Evolutionary conservation across 1,140 invertebrate genomes (phyloP), one percentile per base, ranked within the genome.

Genomic region (Aphis craccivora): DNA sequence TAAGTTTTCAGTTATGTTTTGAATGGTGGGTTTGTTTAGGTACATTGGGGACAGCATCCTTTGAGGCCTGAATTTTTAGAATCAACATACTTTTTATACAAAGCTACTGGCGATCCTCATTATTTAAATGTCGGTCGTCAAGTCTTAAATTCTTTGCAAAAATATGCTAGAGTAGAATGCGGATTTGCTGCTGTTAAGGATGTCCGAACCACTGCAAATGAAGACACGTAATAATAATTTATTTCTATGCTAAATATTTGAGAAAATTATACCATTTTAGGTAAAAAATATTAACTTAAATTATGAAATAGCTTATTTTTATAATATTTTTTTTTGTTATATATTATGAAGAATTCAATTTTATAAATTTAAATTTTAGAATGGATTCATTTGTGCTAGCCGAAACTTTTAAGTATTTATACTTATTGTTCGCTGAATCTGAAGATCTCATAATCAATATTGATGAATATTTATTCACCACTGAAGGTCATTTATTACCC

Each of bases 311-410:
- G 53, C 40, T 90, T 23, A n/a, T 22, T 48, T 48, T 83, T 83
- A 30, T 37, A 76, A 6, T 40, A 20, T 18, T 30, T 86, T 40
- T 53, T 9, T 84, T 86, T 43, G 2, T n/a, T 91, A 22, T 76
- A 89, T 76, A 20, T 43, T 76, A 30, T 91, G 7, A 91, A 76
- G 30, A 48, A n/a, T 25, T 35, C 3, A 53, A 55, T 51, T 84
- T 48, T 83, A 1, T 76, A 40, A 92, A 92, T 53, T 81, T 93
- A 93, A 53, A 81, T 94, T 94, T 25, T 94, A 96, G 99, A 94
- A 99, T 99, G 99, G 99, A 99, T 95, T 99, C 98, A 0, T 99
- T 99, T 96, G 98, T 99, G 3, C 96, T 99, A 1, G 98, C 99
- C 0, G 99, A 99, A 96, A 99, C 99, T 6, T 98, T 99, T 94